These are phyloP conservation scores for Allobates femoralis DNA, from an alignment of 2,797 vertebrate genomes.

Conservation along the genomic window DNA sequence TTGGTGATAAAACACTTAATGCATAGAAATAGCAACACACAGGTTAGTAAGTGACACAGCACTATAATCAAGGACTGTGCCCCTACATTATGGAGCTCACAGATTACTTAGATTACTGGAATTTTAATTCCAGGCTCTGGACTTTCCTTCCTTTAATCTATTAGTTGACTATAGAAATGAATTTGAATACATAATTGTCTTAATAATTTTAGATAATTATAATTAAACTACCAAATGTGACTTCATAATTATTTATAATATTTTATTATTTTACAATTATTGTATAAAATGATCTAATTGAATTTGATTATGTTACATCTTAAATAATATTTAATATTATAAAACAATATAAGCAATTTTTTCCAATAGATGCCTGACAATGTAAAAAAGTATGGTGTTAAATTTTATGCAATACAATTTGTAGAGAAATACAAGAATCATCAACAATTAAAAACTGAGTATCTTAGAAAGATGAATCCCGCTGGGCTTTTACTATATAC, in stretches of 20 bases:
- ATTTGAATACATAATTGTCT: background rate
- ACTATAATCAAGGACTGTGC: too few species aligned
- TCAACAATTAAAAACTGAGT: background rate
- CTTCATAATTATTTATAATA: background rate
- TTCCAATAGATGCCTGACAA: background rate
- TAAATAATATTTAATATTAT: background rate
- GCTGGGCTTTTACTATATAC: slow-evolving; percentile 32
- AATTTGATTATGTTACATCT: background rate
- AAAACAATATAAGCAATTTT: background rate
- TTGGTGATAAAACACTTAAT: too few species aligned
- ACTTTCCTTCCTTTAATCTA: too few species aligned
- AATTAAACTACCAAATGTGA: background rate
- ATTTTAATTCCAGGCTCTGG: too few species aligned
- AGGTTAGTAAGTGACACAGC: too few species aligned
- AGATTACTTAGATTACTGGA: too few species aligned
- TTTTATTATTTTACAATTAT: background rate
- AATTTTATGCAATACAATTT: background rate
- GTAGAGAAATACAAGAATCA: background rate
- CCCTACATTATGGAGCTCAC: too few species aligned
- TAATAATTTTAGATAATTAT: background rate
- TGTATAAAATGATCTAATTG: background rate
- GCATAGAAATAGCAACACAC: too few species aligned
- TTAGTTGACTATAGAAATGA: too few species aligned
- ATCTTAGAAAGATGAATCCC: slow-evolving; percentile 13
- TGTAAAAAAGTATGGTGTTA: background rate